Percentiles rank a stretch among this genome's conserved stretches.
These are phyloP conservation scores for Hirtodrosophila trivittata DNA, from an alignment of 2,888 invertebrate species.

Conservation along the genomic window DNA sequence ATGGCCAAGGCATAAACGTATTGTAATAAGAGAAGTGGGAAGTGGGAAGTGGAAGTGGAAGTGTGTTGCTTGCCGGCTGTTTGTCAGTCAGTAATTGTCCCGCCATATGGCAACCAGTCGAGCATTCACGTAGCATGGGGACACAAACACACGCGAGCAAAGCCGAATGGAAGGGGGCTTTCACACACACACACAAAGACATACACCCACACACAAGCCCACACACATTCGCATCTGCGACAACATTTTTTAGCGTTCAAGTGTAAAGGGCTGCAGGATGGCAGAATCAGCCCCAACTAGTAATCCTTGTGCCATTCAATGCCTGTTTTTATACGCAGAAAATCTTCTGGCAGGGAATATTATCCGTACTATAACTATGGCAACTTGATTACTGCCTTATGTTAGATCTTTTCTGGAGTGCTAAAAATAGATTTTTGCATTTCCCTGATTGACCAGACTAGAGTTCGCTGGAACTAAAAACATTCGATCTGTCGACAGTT, in stretches of 20 bases:
- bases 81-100: constrained; percentile 1
- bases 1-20: neutral
- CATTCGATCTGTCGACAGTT: no score
- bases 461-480: no score
- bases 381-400: neutral
- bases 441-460: no score
- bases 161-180: neutral
- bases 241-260: no score
- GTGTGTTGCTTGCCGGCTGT: neutral
- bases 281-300: no score
- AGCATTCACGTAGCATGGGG: constrained; percentile 37
- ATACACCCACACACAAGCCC: neutral
- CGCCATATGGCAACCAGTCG: constrained; percentile 60
- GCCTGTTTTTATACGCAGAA: no score
- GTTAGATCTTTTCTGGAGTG: no score
- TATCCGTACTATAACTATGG: neutral
- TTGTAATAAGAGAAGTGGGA: neutral
- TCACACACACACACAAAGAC: neutral
- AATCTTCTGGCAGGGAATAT: no score
- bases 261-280: no score
- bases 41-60: neutral
- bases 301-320: no score
- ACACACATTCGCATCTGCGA: neutral
- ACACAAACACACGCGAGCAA: neutral
- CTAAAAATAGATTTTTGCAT: no score